A percentile compares a stretch with the other conserved stretches of the same genome.
These are phyloP conservation scores for Calcarius lapponicus DNA, from an alignment of 2,797 vertebrate species.

Conservation along the genomic window DNA sequence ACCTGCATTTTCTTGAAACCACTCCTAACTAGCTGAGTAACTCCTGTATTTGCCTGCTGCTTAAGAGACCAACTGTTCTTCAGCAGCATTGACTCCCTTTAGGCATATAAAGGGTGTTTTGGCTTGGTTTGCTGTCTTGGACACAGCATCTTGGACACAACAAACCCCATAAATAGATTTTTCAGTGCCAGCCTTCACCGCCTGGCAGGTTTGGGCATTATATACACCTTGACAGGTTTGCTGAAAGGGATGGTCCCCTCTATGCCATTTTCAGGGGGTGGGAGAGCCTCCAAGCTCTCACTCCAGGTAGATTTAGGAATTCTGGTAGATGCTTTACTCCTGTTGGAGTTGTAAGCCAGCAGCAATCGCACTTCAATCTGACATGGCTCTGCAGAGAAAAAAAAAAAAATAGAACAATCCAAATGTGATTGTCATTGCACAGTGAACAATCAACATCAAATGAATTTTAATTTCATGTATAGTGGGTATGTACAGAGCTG, in stretches of 20 bases:
- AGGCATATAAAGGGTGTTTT: no score
- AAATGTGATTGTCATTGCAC: background rate
- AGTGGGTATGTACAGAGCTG: background rate
- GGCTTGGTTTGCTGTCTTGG: background rate
- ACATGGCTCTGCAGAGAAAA: constrained; percentile 83
- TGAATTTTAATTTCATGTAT: no score
- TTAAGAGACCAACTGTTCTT: background rate
- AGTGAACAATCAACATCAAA: background rate
- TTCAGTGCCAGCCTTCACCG: constrained; percentile 62
- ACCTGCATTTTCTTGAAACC: background rate
- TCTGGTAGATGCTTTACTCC: constrained; percentile 67
- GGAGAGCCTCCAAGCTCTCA: constrained; percentile 80
- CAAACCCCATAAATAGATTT: background rate
- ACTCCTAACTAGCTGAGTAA: background rate
- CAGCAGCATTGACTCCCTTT: background rate
- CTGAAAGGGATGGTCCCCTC: constrained; percentile 95
- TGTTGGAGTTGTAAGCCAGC: constrained; percentile 88
- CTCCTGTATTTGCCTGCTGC: background rate
- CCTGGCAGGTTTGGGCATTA: constrained; percentile 95
- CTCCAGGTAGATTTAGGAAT: constrained; percentile 78
- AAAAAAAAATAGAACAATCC: background rate
- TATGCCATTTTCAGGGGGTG: constrained; percentile 78
- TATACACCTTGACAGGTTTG: constrained; percentile 93
- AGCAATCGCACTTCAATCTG: constrained; percentile 93
- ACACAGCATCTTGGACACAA: background rate